Percentiles rank a stretch among this genome's conserved stretches.
Conservation (phyloP, 2,797 vertebrate species). For the Meriones psammophilus region DNA sequence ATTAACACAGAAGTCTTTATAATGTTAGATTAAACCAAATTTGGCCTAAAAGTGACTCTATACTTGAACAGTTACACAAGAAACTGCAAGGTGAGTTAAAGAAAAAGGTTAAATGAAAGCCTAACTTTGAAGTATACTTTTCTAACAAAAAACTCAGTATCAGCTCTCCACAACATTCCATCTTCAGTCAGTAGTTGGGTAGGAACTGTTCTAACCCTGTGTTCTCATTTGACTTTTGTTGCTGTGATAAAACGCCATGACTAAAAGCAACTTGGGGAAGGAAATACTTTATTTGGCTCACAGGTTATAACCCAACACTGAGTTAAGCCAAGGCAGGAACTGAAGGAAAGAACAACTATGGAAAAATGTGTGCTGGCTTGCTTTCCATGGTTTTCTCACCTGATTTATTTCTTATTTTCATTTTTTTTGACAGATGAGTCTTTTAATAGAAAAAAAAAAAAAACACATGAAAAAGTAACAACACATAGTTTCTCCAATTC, state of each 20-base stretch:
- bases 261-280: not conserved
- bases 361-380: not conserved
- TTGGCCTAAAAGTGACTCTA: not conserved
- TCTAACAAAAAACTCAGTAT: not conserved
- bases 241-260: not conserved
- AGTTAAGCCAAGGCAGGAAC: not conserved
- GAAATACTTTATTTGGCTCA: not conserved
- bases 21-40: not conserved
- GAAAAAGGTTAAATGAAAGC: not conserved
- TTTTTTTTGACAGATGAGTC: no score
- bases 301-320: not conserved
- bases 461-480: no score
- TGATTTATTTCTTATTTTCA: no score
- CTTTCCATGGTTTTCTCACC: no score
- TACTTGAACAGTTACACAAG: not conserved
- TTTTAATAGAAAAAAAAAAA: no score
- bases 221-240: not conserved
- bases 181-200: not conserved
- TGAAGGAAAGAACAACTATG: not conserved
- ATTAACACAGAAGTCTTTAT: slow-evolving; percentile 10
- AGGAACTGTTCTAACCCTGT: not conserved
- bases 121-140: not conserved
- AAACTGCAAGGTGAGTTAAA: not conserved
- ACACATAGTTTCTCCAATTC: no score
- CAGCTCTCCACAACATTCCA: not conserved